Base-by-base conservation (phyloP, 1,140 invertebrate species). In the Hyles vespertilio region DNA sequence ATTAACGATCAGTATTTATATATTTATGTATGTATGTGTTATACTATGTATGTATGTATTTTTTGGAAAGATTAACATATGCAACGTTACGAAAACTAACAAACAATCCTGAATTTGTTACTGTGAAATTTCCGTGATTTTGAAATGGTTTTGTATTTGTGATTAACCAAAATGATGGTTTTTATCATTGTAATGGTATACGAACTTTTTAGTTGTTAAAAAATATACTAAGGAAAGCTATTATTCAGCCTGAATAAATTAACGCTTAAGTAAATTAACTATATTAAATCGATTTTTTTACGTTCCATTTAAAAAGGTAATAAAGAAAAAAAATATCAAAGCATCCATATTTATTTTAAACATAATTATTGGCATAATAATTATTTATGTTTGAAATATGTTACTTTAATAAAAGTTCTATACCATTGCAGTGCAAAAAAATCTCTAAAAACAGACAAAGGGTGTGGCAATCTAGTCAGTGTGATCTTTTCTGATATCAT, bases 401-500 rank as follows among this genome's bases (percentile, higher is more conserved):
- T 40, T 5, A 40, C 0, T 40, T 40, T 40, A 8, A 40, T 5
- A 40, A 40, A 40, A 8, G 36, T 8, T 40, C 36, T 47, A 49
- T 49, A 49, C 32, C 11, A 51, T 55, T 46, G 40, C 58, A 53
- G 47, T 53, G 49, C 22, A 50, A 8, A 46, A 51, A 46, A 58
- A 48, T 50, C 10, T 56, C 53, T 63, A 36, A 51, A 73, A 76
- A 72, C 82, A 79, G 84, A 85, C 81, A 79, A 81, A 69, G 82
- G 84, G 84, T 86, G 84, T 86, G 84, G 76, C 75, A 84, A 72
- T 86, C 85, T 88, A 88, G 85, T 88, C 85, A 88, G 85, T 84
- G 83, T 88, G 85, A 79, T 83, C 74, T 81, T 80, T 78, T 78
- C 62, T 75, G 81, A 79, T 68, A 77, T 74, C 75, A 66, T 51